Evolutionary conservation across 2,888 invertebrate genomes (phyloP), one percentile per base, ranked within the genome.

Genomic region (Morpho achilles): DNA sequence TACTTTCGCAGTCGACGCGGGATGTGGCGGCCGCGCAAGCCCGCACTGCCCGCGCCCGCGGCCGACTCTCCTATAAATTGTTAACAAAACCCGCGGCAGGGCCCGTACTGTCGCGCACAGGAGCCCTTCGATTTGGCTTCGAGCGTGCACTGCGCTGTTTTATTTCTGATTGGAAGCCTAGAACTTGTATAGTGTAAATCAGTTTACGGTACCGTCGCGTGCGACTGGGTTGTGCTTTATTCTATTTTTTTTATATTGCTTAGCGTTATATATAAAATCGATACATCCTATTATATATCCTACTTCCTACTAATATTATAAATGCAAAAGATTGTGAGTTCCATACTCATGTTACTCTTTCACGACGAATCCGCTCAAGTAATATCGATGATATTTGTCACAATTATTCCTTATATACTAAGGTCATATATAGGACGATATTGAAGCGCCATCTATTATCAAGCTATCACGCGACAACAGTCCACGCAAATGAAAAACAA

Each of bases 81-180:
- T 87, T 84, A 82, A 82, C 80, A 80, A 83, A 81, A 80, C 87
- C 85, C 87, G 87, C 85, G 85, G 82, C 77, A 71, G 82, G 82
- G 82, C 83, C 85, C 84, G 87, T 85, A 89, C 85, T 79, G 66
- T 82, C 84, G 76, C 65, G 76, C 67, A 67, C 79, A 71, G 60
- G 49, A 70, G 79, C 82, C 83, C 83, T 84, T 79, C 50, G 56
- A 58, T 60, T 65, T 10, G 56, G 56, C 56, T 60, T 51, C 50
- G 51, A 51, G 51, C 47, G 43, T 39, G 39, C 47, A 47, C 47
- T 57, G 46, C 47, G 46, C 50, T 57, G 50, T 51, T 51, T 57
- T 57, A 57, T 51, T 50, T 55, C 55, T 55, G 49, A 55, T 55
- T 50, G 55, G 49, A 42, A 55, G 55, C 43, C 47, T 55, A 55